Evolutionary conservation across 2,888 invertebrate genomes (phyloP).

Genomic region (Dendrolimus pini): DNA sequence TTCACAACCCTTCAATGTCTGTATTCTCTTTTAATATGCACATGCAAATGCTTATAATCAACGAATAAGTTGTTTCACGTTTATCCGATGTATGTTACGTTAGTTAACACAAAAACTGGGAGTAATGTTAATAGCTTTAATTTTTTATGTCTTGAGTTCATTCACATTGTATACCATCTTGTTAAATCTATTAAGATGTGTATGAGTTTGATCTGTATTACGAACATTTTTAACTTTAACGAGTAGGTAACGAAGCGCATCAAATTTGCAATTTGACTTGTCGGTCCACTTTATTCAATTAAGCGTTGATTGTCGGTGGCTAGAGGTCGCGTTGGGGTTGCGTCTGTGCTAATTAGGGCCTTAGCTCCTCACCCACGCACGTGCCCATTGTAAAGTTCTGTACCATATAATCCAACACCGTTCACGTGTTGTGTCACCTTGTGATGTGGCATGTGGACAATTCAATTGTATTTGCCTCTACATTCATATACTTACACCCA

Average conservation of each 20-base stretch:
- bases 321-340: slow-evolving; percentile 69
- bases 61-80: too few species aligned
- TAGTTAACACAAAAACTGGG: too few species aligned
- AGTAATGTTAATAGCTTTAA: too few species aligned
- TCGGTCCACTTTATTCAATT: slow-evolving; percentile 68
- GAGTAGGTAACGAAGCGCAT: slow-evolving; percentile 26
- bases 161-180: too few species aligned
- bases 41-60: too few species aligned
- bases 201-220: too few species aligned
- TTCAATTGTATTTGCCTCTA: neutral
- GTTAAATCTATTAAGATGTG: too few species aligned
- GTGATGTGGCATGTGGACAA: slow-evolving; percentile 7
- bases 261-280: slow-evolving; percentile 47
- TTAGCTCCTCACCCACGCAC: slow-evolving; percentile 60
- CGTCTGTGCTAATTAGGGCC: slow-evolving; percentile 59
- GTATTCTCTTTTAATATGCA: neutral
- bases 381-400: slow-evolving; percentile 36
- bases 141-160: too few species aligned
- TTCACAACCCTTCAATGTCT: slow-evolving; percentile 18
- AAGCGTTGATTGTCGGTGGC: slow-evolving; percentile 60
- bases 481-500: neutral
- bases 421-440: slow-evolving; percentile 19
- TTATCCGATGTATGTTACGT: too few species aligned
- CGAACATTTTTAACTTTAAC: neutral
- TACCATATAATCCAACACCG: slow-evolving; percentile 27